phyloP scores from a whole-genome alignment of 2,113 vertebrate genomes.

The Sisor rabdophorus region DNA sequence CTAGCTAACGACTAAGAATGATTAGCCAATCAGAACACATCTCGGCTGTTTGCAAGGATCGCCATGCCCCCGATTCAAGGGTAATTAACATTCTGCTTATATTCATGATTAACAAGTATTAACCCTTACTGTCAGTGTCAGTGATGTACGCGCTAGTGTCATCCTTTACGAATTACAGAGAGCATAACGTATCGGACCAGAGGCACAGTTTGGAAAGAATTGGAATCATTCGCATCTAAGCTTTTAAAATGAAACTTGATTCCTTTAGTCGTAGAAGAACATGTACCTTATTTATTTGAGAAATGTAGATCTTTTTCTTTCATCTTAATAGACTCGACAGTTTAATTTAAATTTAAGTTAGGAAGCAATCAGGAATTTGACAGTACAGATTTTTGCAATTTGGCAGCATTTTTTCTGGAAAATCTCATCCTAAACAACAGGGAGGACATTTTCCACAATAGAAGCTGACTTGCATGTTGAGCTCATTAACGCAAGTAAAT shows the following conservation, averaged over 20 bases:
- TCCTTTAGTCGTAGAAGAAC: neutral
- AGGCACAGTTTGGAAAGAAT: neutral
- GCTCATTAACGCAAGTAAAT: conserved; percentile 35
- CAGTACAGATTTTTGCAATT: conserved; percentile 19
- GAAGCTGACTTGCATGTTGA: conserved; percentile 31
- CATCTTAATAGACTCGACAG: conserved; percentile 6
- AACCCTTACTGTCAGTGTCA: neutral
- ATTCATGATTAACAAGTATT: neutral
- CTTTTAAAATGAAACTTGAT: neutral
- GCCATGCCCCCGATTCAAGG: neutral
- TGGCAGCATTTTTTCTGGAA: conserved; percentile 12
- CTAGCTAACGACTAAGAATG: neutral
- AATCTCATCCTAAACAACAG: neutral
- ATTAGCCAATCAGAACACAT: neutral
- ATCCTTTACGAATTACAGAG: neutral
- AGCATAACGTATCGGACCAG: conserved; percentile 8
- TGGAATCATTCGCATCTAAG: neutral
- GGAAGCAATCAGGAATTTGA: conserved; percentile 1
- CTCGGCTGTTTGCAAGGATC: neutral
- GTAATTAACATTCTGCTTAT: neutral
- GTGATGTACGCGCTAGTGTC: neutral
- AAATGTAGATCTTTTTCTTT: neutral
- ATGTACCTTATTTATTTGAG: neutral
- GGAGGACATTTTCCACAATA: conserved; percentile 30
- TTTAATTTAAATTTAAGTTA: neutral